Evolutionary conservation across 2,113 vertebrate genomes (phyloP), one percentile per base, ranked within the genome.

Genomic region (Scartelaos histophorus): DNA sequence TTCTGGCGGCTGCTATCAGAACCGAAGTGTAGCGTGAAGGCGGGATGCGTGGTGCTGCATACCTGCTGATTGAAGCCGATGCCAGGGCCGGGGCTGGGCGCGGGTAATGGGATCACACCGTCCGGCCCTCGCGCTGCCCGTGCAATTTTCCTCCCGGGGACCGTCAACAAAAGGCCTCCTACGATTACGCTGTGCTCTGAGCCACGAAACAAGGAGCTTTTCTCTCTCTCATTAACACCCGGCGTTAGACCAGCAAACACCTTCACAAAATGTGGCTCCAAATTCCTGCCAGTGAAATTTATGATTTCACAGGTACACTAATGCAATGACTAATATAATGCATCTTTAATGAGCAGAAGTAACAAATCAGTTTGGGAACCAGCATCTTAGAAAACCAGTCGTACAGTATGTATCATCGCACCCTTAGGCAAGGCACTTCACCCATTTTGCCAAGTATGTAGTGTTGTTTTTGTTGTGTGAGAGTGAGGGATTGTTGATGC

Each of bases 71-170:
- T 87, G 87, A 85, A 86, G 82, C 80, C 83, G 85, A 87, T 91
- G 56, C 56, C 12, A 12, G 56, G 24, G 56, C 79, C 85, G 89
- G 80, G 80, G 82, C 83, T 74, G 73, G 70, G 81, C 84, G 81
- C 81, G 78, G 81, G 90, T 88, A 91, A 92, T 90, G 84, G 80
- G 79, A 89, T 91, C 88, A 80, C 81, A 88, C 85, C 88, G 86
- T 69, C 80, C 86, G 70, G 80, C 80, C 83, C 71, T 87, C 79
- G 68, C 62, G 89, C 61, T 78, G 84, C 58, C 78, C 76, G 76
- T 81, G 82, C 80, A 88, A 91, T 89, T 85, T 89, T 75, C 78
- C 82, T 81, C 76, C 68, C 68, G 67, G 78, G 80, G 86, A 84
- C 46, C 58, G 74, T 84, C 86, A 86, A 89, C 87, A 89, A 79